A percentile compares a stretch with the other conserved stretches of the same genome.
phyloP scores from a whole-genome alignment of 2,888 invertebrate species.

The Helicoverpa assulta region DNA sequence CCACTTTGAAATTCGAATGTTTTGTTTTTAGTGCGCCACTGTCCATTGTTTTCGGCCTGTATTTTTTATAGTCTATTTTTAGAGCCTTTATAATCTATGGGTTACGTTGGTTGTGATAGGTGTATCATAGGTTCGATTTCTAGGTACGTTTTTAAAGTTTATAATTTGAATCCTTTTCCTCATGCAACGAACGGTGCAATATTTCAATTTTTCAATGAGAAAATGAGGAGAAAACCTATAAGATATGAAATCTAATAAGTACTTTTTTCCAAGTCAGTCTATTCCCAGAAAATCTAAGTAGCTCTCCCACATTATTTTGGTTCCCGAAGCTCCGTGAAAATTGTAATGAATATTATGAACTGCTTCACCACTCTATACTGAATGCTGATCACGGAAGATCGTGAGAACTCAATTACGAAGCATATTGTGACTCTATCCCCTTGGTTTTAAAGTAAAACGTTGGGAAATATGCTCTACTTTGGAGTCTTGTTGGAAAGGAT shows the following conservation, averaged over 20 bases:
- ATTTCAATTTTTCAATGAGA: too few species aligned
- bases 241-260: too few species aligned
- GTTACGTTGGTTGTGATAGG: neutral
- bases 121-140: neutral
- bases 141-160: too few species aligned
- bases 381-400: slow-evolving; percentile 52
- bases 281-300: neutral
- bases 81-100: neutral
- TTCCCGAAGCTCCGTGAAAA: slow-evolving; percentile 19
- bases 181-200: too few species aligned
- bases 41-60: slow-evolving; percentile 75
- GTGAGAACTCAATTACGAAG: slow-evolving; percentile 79
- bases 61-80: slow-evolving; percentile 60
- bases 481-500: neutral
- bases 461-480: slow-evolving; percentile 62
- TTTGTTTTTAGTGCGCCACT: slow-evolving; percentile 75
- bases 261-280: too few species aligned
- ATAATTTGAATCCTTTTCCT: too few species aligned
- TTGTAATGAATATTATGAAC: slow-evolving; percentile 3
- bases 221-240: too few species aligned
- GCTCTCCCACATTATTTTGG: neutral
- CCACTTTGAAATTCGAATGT: slow-evolving; percentile 79
- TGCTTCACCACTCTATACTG: slow-evolving; percentile 34
- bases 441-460: slow-evolving; percentile 34
- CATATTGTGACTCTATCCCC: slow-evolving; percentile 73